These are phyloP conservation scores for Melanaphis sacchari DNA, from an alignment of 1,140 invertebrate genomes.

Conservation along the genomic window DNA sequence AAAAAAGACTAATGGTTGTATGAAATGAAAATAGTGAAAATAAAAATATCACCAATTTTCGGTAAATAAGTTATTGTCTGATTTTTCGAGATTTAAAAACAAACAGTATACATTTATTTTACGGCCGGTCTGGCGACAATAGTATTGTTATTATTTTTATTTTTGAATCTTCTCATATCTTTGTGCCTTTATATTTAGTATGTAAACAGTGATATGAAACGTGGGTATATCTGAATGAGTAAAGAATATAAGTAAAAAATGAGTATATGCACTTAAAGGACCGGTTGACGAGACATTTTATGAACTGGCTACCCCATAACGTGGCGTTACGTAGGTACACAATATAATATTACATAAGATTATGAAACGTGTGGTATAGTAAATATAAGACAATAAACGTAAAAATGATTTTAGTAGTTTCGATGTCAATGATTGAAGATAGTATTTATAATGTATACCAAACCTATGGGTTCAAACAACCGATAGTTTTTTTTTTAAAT, in stretches of 20 bases:
- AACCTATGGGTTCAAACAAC: background rate
- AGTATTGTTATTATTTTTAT: background rate
- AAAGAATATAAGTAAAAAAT: too few relatives aligned
- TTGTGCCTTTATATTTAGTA: background rate
- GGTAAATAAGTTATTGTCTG: background rate
- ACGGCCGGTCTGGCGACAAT: slow-evolving; percentile 5
- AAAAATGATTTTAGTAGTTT: background rate
- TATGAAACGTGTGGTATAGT: background rate
- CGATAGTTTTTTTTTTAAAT: background rate
- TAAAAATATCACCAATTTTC: background rate
- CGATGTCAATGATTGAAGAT: background rate
- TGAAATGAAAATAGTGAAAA: background rate
- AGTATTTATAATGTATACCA: background rate
- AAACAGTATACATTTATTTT: slow-evolving; percentile 21
- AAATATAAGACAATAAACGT: background rate
- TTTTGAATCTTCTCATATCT: background rate
- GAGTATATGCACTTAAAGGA: slow-evolving; percentile 38
- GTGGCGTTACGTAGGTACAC: background rate
- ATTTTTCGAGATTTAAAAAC: slow-evolving; percentile 27
- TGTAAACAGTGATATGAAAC: slow-evolving; percentile 30
- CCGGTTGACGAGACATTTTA: background rate
- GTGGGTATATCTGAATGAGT: background rate
- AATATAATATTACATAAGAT: background rate
- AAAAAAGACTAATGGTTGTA: background rate
- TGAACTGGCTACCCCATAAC: background rate